These are phyloP conservation scores for Myotis pilosus DNA, from an alignment of 2,797 vertebrate genomes.

Conservation along the genomic window DNA sequence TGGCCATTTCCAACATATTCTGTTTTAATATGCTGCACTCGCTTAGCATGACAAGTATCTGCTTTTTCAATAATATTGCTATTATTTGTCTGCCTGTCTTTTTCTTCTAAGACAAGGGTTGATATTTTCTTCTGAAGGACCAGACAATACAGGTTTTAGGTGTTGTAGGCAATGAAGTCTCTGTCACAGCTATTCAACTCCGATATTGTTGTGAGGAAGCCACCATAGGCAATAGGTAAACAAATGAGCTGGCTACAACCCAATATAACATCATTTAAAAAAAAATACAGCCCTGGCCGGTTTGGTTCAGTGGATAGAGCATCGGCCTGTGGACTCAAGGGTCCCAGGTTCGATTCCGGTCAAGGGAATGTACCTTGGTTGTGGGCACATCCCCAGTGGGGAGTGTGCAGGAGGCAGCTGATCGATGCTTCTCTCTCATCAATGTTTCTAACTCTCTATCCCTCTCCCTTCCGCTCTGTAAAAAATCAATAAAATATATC, in stretches of 20 bases:
- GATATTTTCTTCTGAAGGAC: not conserved
- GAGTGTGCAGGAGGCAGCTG: too few relatives aligned
- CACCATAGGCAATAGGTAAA: not conserved
- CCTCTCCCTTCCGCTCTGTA: too few relatives aligned
- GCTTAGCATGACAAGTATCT: not conserved
- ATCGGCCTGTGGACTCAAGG: too few relatives aligned
- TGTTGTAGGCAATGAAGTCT: not conserved
- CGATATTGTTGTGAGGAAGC: not conserved
- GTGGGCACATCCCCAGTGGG: too few relatives aligned
- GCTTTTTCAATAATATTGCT: not conserved
- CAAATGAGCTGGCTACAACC: not conserved
- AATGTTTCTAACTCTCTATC: too few relatives aligned
- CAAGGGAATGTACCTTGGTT: too few relatives aligned
- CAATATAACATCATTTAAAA: not conserved
- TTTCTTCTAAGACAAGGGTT: not conserved
- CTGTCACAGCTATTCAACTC: not conserved
- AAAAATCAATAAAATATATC: too few relatives aligned
- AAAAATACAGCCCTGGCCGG: too few relatives aligned
- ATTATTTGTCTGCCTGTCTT: not conserved
- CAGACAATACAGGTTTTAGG: not conserved
- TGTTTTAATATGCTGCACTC: not conserved
- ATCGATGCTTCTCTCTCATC: too few relatives aligned
- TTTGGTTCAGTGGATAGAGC: too few relatives aligned
- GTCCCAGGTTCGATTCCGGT: too few relatives aligned
- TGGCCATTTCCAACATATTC: not conserved